Evolutionary conservation across 2,113 vertebrate genomes (phyloP).

Genomic region (Ptilonorhynchus violaceus): DNA sequence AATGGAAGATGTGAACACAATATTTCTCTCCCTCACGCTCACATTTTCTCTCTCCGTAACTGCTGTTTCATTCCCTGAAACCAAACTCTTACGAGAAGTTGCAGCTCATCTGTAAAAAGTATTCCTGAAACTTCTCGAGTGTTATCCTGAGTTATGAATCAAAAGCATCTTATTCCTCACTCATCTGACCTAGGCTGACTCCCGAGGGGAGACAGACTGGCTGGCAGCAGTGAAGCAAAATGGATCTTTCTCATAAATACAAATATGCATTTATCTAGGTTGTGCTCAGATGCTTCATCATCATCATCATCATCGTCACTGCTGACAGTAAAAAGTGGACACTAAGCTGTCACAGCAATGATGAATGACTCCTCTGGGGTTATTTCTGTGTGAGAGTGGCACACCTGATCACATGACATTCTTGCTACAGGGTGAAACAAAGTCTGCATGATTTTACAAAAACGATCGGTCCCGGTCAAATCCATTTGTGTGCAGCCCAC

Average conservation of each 20-base stretch:
- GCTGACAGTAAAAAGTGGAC: neutral
- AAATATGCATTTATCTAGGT: neutral
- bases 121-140: neutral
- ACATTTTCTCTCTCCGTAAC: neutral
- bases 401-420: neutral
- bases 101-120: neutral
- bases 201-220: neutral
- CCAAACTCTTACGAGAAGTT: neutral
- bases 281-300: neutral
- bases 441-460: neutral
- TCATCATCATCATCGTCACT: neutral
- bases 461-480: neutral
- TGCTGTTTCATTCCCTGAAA: neutral
- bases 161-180: neutral
- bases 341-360: neutral
- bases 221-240: slow-evolving; percentile 2
- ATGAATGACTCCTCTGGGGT: neutral
- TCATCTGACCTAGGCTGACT: neutral
- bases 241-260: neutral
- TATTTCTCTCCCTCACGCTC: neutral
- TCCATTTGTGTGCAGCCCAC: neutral
- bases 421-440: neutral
- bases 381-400: neutral
- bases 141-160: neutral
- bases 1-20: neutral